Percentiles rank a stretch among this genome's conserved stretches.
Conservation (phyloP, 2,113 vertebrate species). For the Oncorhynchus keta region DNA sequence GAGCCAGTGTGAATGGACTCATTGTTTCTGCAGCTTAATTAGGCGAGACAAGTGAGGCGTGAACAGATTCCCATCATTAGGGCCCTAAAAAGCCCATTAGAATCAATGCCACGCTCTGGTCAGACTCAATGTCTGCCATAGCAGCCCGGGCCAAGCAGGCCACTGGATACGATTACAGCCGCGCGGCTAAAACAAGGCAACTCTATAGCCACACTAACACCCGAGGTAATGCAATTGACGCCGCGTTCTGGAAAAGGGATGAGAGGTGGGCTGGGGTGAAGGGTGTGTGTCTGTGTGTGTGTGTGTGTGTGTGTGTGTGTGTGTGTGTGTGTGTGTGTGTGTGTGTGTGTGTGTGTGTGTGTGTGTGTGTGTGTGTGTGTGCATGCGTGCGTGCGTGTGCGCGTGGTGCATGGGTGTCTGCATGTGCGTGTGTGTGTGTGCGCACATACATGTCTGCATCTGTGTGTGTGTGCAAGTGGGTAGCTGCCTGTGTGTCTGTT, state of each 20-base stretch:
- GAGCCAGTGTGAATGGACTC: constrained; percentile 80
- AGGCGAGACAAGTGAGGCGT: constrained; percentile 84
- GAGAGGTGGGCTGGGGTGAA: constrained; percentile 24
- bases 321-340: constrained; percentile 15
- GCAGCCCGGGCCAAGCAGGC: constrained; percentile 62
- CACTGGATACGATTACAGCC: constrained; percentile 87
- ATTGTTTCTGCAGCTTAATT: constrained; percentile 83
- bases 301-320: constrained; percentile 22
- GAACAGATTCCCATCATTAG: constrained; percentile 93
- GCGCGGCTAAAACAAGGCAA: constrained; percentile 64
- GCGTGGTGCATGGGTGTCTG: no score
- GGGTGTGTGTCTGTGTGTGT: constrained; percentile 10
- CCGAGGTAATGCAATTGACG: constrained; percentile 82
- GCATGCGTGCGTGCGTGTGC: not conserved
- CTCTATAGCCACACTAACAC: constrained; percentile 71
- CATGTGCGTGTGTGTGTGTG: not conserved
- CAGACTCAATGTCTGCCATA: constrained; percentile 85
- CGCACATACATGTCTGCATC: constrained; percentile 33
- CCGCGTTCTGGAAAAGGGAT: constrained; percentile 65
- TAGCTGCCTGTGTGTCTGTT: constrained; percentile 11
- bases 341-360: not conserved
- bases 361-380: constrained; percentile 33
- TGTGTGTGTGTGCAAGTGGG: constrained; percentile 7
- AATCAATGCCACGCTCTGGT: constrained; percentile 88
- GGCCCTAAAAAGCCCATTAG: constrained; percentile 87